A percentile compares a stretch with the other conserved stretches of the same genome.
Evolutionary conservation across 2,888 invertebrate genomes (phyloP).

Genomic region (Parnassius mnemosyne): DNA sequence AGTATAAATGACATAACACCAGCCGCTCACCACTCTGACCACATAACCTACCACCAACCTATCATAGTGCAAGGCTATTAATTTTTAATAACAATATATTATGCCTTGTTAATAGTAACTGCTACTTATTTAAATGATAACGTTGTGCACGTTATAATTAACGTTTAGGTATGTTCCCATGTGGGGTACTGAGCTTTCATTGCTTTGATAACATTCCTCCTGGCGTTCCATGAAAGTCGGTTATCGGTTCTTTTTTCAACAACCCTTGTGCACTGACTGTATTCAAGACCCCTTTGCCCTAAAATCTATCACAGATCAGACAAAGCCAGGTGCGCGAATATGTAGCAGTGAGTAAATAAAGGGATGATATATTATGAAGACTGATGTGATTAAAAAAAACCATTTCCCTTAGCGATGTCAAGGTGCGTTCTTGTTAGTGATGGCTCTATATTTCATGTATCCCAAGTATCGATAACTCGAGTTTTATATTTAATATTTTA

Average conservation of each 20-base stretch:
- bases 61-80: neutral
- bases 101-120: no score
- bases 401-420: constrained; percentile 74
- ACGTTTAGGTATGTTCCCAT: constrained; percentile 13
- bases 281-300: constrained; percentile 52
- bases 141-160: no score
- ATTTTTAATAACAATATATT: no score
- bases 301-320: constrained; percentile 48
- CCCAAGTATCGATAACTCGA: neutral
- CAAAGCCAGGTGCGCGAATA: constrained; percentile 72
- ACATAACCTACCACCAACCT: neutral
- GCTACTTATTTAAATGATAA: no score
- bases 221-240: constrained; percentile 44
- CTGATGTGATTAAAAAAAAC: constrained; percentile 75
- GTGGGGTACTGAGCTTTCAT: constrained; percentile 4
- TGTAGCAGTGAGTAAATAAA: constrained; percentile 73
- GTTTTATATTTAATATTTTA: neutral
- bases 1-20: neutral
- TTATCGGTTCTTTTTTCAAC: constrained; percentile 36
- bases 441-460: constrained; percentile 29
- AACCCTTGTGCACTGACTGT: constrained; percentile 39
- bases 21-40: neutral
- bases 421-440: constrained; percentile 70
- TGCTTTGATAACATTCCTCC: constrained; percentile 37
- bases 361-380: constrained; percentile 77